phyloP scores from a whole-genome alignment of 23 tunicate species.

The Halocynthia roretzi region DNA sequence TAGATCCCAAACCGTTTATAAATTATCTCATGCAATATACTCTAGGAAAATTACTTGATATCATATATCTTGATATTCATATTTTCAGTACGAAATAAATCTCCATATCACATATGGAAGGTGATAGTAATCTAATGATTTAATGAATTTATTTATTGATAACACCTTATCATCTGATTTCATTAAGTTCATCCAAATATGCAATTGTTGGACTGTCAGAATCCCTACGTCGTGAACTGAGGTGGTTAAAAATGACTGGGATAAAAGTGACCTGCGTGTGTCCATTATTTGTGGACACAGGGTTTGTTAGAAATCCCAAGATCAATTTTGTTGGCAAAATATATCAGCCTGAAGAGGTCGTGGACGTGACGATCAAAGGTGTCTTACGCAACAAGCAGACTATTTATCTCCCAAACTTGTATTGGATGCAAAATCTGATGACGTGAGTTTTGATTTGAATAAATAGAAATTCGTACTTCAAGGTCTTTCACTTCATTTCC shows the following conservation, averaged over 20 bases:
- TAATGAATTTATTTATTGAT: neutral
- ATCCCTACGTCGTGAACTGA: slow-evolving; percentile 31
- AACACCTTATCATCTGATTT: neutral
- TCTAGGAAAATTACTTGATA: no score
- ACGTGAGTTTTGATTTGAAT: neutral
- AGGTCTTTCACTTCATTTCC: neutral
- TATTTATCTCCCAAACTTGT: neutral
- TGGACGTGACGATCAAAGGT: neutral
- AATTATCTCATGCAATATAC: no score
- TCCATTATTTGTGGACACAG: slow-evolving; percentile 50
- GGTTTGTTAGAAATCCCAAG: slow-evolving; percentile 36
- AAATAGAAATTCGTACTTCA: neutral
- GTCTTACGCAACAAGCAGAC: neutral
- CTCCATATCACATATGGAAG: no score
- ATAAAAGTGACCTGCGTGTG: slow-evolving; percentile 34
- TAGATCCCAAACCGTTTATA: no score
- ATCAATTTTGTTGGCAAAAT: neutral
- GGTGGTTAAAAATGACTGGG: slow-evolving; percentile 20
- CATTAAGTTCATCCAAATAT: slow-evolving; percentile 35
- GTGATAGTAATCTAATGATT: no score
- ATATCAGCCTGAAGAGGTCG: slow-evolving; percentile 8
- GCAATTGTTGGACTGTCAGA: slow-evolving; percentile 59
- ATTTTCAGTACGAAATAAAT: no score
- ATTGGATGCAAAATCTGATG: neutral
- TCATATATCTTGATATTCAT: no score